Evolutionary conservation across 2,113 vertebrate genomes (phyloP).

Genomic region (Capra hircus): DNA sequence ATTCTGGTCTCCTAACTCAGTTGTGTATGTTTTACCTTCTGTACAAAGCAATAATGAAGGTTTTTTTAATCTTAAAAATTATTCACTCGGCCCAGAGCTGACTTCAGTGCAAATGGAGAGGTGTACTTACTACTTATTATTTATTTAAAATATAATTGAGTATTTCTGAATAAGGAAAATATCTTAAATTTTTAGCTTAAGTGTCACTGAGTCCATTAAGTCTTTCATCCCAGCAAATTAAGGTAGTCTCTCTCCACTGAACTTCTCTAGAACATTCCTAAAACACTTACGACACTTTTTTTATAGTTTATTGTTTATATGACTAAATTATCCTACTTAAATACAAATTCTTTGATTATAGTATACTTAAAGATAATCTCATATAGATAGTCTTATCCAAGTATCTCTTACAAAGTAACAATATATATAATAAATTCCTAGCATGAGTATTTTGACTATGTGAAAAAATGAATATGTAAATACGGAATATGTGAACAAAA

Average conservation of each 20-base stretch:
- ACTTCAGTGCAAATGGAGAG: background rate
- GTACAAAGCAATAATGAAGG: background rate
- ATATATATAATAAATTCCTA: background rate
- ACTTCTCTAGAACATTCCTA: background rate
- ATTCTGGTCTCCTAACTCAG: background rate
- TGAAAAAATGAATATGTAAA: background rate
- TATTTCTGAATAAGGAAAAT: background rate
- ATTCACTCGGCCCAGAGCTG: background rate
- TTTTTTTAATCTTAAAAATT: background rate
- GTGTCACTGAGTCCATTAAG: background rate
- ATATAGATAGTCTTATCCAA: background rate
- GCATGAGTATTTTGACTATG: background rate
- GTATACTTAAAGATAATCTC: background rate
- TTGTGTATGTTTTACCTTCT: background rate
- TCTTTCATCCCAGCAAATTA: background rate
- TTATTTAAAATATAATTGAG: constrained; percentile 16
- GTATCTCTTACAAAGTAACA: background rate
- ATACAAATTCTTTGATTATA: background rate
- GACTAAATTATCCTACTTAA: background rate
- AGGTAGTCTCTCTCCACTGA: background rate
- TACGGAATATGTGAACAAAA: background rate
- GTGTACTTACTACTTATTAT: background rate
- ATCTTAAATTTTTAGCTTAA: background rate
- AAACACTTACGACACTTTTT: background rate
- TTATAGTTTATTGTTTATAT: background rate